These are phyloP conservation scores for Chironomus riparius DNA, from an alignment of 2,888 invertebrate genomes.

Conservation along the genomic window DNA sequence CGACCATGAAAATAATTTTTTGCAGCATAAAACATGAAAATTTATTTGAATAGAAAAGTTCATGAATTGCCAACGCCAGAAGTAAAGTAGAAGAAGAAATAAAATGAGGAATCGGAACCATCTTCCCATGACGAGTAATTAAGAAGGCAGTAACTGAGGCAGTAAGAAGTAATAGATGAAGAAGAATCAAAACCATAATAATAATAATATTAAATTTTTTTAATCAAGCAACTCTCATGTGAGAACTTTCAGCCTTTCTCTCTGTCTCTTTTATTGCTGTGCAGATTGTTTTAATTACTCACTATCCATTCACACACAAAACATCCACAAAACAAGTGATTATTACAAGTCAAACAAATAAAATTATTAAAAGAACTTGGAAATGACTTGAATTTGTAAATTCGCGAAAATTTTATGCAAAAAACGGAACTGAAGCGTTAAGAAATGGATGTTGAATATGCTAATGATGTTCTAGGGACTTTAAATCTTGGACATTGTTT, in stretches of 20 bases:
- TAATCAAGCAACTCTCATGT: not conserved
- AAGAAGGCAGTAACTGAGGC: not conserved
- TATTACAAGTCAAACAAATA: too few species aligned
- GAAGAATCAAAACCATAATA: not conserved
- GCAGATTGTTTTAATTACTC: not conserved
- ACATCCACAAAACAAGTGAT: too few species aligned
- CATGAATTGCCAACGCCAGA: not conserved
- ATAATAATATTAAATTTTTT: not conserved
- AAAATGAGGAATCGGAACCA: not conserved
- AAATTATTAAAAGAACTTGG: too few species aligned
- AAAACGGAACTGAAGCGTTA: too few species aligned
- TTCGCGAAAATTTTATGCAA: too few species aligned
- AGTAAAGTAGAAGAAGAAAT: not conserved
- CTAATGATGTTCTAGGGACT: too few species aligned
- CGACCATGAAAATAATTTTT: not conserved
- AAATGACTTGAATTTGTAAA: too few species aligned
- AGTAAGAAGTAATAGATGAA: too few species aligned
- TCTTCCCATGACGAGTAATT: slow-evolving; percentile 7
- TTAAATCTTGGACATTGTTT: too few species aligned
- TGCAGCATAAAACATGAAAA: too few species aligned
- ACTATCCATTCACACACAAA: not conserved
- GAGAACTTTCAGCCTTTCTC: not conserved
- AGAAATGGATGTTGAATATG: too few species aligned
- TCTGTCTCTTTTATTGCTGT: too few species aligned
- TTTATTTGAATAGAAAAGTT: not conserved